Percentiles rank a stretch among this genome's conserved stretches.
Evolutionary conservation across 2,797 vertebrate species (phyloP).

Genomic region (Halcyon smyrnensis): DNA sequence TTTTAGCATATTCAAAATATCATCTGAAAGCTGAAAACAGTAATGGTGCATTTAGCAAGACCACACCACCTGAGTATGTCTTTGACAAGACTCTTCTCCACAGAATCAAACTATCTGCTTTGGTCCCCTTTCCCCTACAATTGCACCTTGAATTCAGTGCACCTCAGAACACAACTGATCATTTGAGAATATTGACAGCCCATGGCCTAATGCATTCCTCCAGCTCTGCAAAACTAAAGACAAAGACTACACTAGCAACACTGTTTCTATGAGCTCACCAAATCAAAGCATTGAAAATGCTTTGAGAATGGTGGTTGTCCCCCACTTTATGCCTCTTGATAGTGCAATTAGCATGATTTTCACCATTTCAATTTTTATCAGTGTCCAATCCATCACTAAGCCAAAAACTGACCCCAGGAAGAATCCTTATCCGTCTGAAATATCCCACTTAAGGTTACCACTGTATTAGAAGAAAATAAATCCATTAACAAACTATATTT

Average conservation of each 20-base stretch:
- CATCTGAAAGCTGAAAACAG: not conserved
- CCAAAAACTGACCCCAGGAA: not conserved
- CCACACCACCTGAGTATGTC: not conserved
- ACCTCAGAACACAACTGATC: not conserved
- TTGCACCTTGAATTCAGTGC: not conserved
- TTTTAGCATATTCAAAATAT: not conserved
- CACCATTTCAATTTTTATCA: not conserved
- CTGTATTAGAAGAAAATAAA: not conserved
- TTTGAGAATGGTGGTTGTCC: not conserved
- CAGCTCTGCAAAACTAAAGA: not conserved
- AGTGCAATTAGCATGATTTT: not conserved
- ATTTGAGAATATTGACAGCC: not conserved
- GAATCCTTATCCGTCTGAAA: not conserved
- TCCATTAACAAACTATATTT: not conserved
- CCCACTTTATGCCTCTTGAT: not conserved
- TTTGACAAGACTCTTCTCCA: not conserved
- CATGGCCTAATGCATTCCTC: not conserved
- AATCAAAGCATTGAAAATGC: not conserved
- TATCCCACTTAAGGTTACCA: not conserved
- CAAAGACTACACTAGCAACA: not conserved
- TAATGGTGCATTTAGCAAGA: not conserved
- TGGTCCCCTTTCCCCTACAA: not conserved
- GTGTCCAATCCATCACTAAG: not conserved
- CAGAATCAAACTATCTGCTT: not conserved
- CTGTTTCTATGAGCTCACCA: not conserved